These are phyloP conservation scores for Halocynthia roretzi DNA, from an alignment of 23 tunicate genomes.

Conservation along the genomic window DNA sequence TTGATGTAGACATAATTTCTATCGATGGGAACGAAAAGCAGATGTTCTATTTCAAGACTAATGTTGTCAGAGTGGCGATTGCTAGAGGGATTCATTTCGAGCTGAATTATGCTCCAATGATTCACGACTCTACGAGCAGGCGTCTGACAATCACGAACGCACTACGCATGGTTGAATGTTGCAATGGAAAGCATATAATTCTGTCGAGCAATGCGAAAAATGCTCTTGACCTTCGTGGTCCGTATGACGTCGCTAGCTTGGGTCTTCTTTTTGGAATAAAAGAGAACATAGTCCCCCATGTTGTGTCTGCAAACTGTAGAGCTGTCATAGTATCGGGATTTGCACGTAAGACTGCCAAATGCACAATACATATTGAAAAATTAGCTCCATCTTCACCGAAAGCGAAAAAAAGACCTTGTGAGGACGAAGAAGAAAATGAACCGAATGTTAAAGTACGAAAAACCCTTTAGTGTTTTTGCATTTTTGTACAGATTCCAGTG, in stretches of 20 bases:
- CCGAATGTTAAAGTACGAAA: no score
- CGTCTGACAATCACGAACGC: constrained; percentile 38
- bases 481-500: no score
- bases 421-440: no score
- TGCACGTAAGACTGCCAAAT: constrained; percentile 70
- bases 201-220: constrained; percentile 38
- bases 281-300: constrained; percentile 30
- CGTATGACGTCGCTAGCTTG: constrained; percentile 58
- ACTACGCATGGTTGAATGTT: constrained; percentile 23
- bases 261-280: constrained; percentile 33
- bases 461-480: no score
- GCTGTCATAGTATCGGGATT: constrained; percentile 71
- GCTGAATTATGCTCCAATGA: constrained; percentile 64
- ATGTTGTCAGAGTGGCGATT: constrained; percentile 31
- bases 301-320: constrained; percentile 56
- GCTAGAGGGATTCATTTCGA: constrained; percentile 67
- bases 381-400: not conserved
- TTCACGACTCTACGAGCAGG: constrained; percentile 30
- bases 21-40: constrained; percentile 41
- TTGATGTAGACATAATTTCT: constrained; percentile 55
- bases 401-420: not conserved
- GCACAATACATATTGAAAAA: constrained; percentile 59
- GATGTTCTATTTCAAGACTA: constrained; percentile 20
- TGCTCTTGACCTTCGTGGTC: constrained; percentile 65
- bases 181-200: constrained; percentile 46